Conservation (phyloP, 2,888 invertebrate species). For the Harmothoe impar region DNA sequence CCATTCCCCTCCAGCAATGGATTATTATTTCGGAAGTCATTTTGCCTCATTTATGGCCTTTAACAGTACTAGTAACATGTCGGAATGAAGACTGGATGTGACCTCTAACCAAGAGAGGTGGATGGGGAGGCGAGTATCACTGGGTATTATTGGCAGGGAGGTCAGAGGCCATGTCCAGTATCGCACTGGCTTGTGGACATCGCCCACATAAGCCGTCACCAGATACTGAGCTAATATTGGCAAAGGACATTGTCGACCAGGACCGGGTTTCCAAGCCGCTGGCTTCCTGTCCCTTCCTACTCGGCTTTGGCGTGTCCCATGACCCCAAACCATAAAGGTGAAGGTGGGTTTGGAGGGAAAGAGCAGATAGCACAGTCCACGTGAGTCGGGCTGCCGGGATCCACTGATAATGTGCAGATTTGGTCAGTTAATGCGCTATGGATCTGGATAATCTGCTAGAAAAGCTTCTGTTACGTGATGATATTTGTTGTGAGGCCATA, state of each 20-base stretch:
- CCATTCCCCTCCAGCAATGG: neutral
- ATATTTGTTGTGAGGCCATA: neutral
- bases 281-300: neutral
- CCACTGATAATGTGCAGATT: too few relatives aligned
- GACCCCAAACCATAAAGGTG: neutral
- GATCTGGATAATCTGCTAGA: too few relatives aligned
- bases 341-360: neutral
- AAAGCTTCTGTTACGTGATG: too few relatives aligned
- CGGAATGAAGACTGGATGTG: too few relatives aligned
- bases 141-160: too few relatives aligned
- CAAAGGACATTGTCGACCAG: neutral
- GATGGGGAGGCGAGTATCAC: too few relatives aligned
- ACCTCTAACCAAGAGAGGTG: too few relatives aligned
- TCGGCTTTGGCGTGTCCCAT: neutral
- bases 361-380: neutral
- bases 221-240: slow-evolving; percentile 11
- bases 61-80: too few relatives aligned
- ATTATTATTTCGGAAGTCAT: too few relatives aligned
- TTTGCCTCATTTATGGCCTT: too few relatives aligned
- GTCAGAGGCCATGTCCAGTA: neutral
- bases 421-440: too few relatives aligned
- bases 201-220: neutral
- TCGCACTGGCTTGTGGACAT: neutral
- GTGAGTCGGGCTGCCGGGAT: neutral
- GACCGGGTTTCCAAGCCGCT: neutral